These are phyloP conservation scores for Aphaenogaster floridana DNA, from an alignment of 1,140 invertebrate species.

Conservation along the genomic window DNA sequence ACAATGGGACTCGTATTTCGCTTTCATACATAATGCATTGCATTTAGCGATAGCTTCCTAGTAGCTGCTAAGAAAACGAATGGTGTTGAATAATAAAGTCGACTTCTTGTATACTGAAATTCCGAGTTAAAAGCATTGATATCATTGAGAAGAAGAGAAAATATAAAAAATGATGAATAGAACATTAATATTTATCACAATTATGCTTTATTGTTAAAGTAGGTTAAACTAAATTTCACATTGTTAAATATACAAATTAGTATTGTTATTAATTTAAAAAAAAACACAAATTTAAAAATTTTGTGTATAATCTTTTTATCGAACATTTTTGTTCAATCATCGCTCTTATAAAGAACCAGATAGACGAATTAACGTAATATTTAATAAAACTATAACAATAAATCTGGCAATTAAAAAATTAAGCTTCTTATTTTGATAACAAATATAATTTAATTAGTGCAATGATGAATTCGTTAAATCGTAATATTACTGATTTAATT, in stretches of 20 bases:
- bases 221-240: not conserved
- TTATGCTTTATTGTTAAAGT: not conserved
- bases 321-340: not conserved
- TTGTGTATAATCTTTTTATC: too few species aligned
- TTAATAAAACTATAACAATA: not conserved
- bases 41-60: slow-evolving; percentile 76
- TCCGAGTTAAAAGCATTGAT: slow-evolving; percentile 8
- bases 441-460: not conserved
- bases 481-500: not conserved
- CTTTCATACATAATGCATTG: slow-evolving; percentile 79
- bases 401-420: not conserved
- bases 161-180: not conserved
- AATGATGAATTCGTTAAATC: not conserved
- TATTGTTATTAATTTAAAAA: too few species aligned
- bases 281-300: too few species aligned
- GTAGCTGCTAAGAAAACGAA: slow-evolving; percentile 34
- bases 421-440: not conserved
- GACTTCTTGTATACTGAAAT: not conserved
- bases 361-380: not conserved
- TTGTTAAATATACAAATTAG: too few species aligned
- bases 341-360: not conserved
- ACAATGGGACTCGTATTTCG: slow-evolving; percentile 35
- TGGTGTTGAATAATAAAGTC: slow-evolving; percentile 52
- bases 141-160: not conserved
- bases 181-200: not conserved